Conservation (phyloP, 2,888 invertebrate genomes). For the Urechis unicinctus region DNA sequence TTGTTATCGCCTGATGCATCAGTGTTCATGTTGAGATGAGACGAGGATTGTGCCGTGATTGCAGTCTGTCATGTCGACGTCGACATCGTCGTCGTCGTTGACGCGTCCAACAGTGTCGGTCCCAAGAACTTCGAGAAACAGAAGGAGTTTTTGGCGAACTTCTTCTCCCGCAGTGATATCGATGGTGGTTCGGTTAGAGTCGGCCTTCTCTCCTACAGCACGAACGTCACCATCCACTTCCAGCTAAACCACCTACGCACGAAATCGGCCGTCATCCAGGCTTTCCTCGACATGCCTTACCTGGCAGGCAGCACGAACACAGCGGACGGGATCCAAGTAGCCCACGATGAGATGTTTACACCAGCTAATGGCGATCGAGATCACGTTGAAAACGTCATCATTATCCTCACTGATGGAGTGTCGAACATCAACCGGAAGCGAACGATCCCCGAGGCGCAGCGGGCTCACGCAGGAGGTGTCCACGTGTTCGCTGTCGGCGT, state of each 20-base stretch:
- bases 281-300: constrained; percentile 8
- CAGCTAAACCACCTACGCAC: constrained; percentile 11
- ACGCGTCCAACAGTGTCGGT: constrained; percentile 16
- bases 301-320: constrained; percentile 9
- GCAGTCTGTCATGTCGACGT: constrained; percentile 10
- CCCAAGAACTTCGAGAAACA: constrained; percentile 12
- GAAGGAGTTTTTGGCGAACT: constrained; percentile 12
- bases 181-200: constrained; percentile 16
- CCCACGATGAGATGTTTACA: constrained; percentile 16
- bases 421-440: constrained; percentile 14
- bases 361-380: constrained; percentile 18
- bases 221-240: constrained; percentile 9
- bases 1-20: too few species aligned
- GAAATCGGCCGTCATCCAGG: constrained; percentile 2
- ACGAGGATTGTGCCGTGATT: not conserved
- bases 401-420: constrained; percentile 28
- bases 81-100: constrained; percentile 18
- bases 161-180: constrained; percentile 14
- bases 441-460: constrained; percentile 22
- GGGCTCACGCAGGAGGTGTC: constrained; percentile 17
- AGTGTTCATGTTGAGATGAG: too few species aligned
- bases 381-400: constrained; percentile 24
- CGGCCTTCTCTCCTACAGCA: constrained; percentile 15
- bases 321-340: constrained; percentile 8
- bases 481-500: constrained; percentile 25